Evolutionary conservation across 2,888 invertebrate genomes (phyloP), one percentile per base, ranked within the genome.

Genomic region (Schizotus pectinicornis): DNA sequence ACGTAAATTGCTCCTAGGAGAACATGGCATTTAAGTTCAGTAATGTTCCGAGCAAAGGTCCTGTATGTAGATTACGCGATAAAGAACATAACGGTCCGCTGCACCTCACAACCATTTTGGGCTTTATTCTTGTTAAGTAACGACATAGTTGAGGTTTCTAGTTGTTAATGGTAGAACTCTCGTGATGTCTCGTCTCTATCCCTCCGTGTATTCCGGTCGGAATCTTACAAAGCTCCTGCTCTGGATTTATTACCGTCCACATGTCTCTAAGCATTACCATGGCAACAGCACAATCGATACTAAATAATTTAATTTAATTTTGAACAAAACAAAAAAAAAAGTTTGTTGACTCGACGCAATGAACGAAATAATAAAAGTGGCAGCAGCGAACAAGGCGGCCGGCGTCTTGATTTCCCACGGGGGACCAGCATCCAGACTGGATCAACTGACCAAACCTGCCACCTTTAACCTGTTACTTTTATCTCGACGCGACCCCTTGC

Each of bases 71-170:
- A 78, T 77, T 78, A 76, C 74, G 69, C 71, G 77, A 77, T 77
- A 78, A 77, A 77, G 77, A 77, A 77, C 74, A 75, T 69, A 74
- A 77, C 76, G 78, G 74, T 78, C 71, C 71, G 77, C 70, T 77
- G 77, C 76, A 72, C 71, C 72, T 73, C 74, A 71, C 72, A 72
- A 69, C 76, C 77, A 72, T 77, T 75, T 71, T 72, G 56, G 74
- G 75, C 75, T 76, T 75, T 75, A 75, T 75, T 75, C 74, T 75
- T 73, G 74, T 72, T 76, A 76, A 75, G 77, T 75, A 77, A 77
- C 75, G 76, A 76, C 73, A 75, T 77, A 75, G 76, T 76, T 77
- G 77, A 76, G 77, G 76, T 77, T 75, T 74, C 69, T 69, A 68
- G 72, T 73, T 74, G 75, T 74, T 75, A 76, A 76, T 76, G 75